These are phyloP conservation scores for Poecile montanus DNA, from an alignment of 2,797 vertebrate species.

Conservation along the genomic window DNA sequence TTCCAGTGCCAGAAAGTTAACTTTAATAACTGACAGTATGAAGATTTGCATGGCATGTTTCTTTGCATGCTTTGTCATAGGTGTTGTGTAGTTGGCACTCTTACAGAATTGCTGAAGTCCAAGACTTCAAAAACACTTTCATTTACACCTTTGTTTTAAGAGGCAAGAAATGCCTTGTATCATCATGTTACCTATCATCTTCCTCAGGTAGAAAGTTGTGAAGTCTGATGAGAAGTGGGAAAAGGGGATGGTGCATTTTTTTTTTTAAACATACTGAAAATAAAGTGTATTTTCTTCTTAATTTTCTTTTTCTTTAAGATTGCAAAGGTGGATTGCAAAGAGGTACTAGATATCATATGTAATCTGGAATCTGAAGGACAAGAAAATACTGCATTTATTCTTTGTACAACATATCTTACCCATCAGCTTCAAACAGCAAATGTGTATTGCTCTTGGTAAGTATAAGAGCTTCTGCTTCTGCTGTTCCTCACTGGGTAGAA, in stretches of 20 bases:
- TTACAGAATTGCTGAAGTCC: background rate
- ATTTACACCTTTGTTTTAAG: background rate
- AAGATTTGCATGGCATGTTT: background rate
- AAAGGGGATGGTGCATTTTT: constrained; percentile 5
- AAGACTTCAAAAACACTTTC: background rate
- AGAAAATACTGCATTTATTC: constrained; percentile 93
- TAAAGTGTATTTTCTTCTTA: constrained; percentile 1
- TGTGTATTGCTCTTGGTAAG: constrained; percentile 94
- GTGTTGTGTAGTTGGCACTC: background rate
- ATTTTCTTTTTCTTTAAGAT: constrained; percentile 79
- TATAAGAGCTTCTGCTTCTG: background rate
- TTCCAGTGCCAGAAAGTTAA: background rate
- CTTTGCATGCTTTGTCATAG: background rate
- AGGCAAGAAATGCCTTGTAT: background rate
- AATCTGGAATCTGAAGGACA: constrained; percentile 95
- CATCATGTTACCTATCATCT: background rate
- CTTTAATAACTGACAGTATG: background rate
- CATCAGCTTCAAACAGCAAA: constrained; percentile 96
- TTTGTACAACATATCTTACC: constrained; percentile 97
- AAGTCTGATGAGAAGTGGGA: background rate
- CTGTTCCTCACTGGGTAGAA: background rate
- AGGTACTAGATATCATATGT: constrained; percentile 94
- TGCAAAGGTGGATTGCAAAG: constrained; percentile 93
- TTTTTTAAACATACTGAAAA: background rate
- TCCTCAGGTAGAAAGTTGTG: background rate